Evolutionary conservation across 2,797 vertebrate species (phyloP), one percentile per base, ranked within the genome.

Genomic region (Poecilia gillii): DNA sequence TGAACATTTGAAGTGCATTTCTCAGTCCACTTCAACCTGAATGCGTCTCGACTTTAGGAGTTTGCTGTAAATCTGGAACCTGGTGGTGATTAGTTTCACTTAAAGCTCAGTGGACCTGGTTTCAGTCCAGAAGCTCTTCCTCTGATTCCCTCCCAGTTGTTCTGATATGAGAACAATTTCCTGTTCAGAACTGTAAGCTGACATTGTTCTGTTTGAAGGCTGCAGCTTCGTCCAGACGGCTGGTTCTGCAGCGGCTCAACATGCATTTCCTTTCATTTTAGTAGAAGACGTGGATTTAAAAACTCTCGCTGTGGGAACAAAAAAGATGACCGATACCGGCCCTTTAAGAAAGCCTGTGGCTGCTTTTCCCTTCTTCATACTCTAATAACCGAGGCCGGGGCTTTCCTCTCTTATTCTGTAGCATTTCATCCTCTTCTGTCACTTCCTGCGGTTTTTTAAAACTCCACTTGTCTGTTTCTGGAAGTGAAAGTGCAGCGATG

Each of bases 11-110:
- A 12, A 25, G 59, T 20, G 31, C 33, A 4, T 64, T 51, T 68
- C 64, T 66, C 16, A 41, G 72, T 62, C 68, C 87, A 83, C 84
- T 90, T 76, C 43, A 81, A 36, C 72, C 77, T 82, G 77, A 89
- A 71, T 81, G 79, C 81, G 64, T 90, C 68, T 68, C 83, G 78
- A 73, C 83, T 3, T 79, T 49, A 72, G 79, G 8, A 41, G 70
- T 46, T 82, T 23, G 51, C 59, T 72, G 55, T 68, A 31, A 70
- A 84, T 45, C 55, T 76, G 78, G 70, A 76, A 72, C 49, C 51
- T 74, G 73, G 66, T 84, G 71, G 75, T 87, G 72, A 75, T 88
- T 78, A 73, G 72, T 31, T 20, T 87, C 82, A 55, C 46, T 80
- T 81, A 81, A 89, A 28, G 57, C 59, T 46, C 73, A 68, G 74